These are phyloP conservation scores for Calycopis cecrops DNA, from an alignment of 1,140 invertebrate species.

Conservation along the genomic window DNA sequence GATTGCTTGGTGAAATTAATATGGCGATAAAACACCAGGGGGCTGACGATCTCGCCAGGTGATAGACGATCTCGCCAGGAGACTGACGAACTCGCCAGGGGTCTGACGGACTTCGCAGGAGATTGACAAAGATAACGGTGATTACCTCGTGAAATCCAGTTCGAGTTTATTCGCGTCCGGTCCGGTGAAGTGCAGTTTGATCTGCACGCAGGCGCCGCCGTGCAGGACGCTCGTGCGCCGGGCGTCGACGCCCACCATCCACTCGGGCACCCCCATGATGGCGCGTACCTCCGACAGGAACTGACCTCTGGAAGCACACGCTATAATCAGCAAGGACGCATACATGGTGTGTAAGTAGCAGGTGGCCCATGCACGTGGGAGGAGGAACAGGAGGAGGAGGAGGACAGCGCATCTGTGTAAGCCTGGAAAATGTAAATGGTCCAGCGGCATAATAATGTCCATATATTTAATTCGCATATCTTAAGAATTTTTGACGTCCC, in stretches of 20 bases:
- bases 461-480: neutral
- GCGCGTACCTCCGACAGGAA: slow-evolving; percentile 89
- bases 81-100: too few relatives aligned
- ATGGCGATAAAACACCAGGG: too few relatives aligned
- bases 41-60: too few relatives aligned
- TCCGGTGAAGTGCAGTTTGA: slow-evolving; percentile 87
- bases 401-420: too few relatives aligned
- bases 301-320: slow-evolving; percentile 78
- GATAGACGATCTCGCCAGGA: too few relatives aligned
- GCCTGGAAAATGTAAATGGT: neutral
- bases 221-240: slow-evolving; percentile 86
- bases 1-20: too few relatives aligned
- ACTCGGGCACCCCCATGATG: slow-evolving; percentile 90
- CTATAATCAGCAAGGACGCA: neutral
- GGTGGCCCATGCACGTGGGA: too few relatives aligned
- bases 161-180: slow-evolving; percentile 8
- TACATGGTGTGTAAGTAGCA: too few relatives aligned
- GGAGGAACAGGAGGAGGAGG: too few relatives aligned
- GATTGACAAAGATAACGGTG: neutral
- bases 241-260: slow-evolving; percentile 91
- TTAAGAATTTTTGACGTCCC: neutral
- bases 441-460: too few relatives aligned
- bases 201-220: slow-evolving; percentile 88
- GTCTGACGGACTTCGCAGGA: too few relatives aligned
- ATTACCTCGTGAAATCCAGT: slow-evolving; percentile 72